Evolutionary conservation across 1,140 invertebrate genomes (phyloP), one percentile per base, ranked within the genome.

Genomic region (Anthonomus grandis): DNA sequence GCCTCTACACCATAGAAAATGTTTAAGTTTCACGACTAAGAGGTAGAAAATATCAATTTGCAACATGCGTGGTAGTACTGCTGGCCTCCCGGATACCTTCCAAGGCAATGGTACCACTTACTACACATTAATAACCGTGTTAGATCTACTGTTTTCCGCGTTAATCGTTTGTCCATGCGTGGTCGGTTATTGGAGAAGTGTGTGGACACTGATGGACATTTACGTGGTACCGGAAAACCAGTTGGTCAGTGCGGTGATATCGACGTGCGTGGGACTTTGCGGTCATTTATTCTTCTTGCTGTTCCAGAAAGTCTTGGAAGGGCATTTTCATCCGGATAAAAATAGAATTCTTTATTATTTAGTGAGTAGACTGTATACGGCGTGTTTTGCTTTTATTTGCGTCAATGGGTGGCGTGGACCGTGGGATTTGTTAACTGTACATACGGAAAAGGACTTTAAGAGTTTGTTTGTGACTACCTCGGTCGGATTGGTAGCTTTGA

Each of bases 401-500:
- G 89, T 92, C 5, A 91, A 89, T 66, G 86, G 87, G 19, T 93
- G 89, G 89, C 79, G 89, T 1, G 90, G 90, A 0, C 81, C 86
- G 6, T 93, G 89, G 89, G 74, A 82, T 49, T 74, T 86, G 3
- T 76, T 91, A 64, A 88, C 91, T 66, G 74, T 82, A 56, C 83
- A 85, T 64, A 83, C 83, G 9, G 78, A 80, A 22, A 78, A 80
- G 44, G 79, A 81, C 52, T 72, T 80, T 1, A 72, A 74, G 49
- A 81, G 83, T 15, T 76, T 86, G 10, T 75, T 79, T 24, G 77
- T 80, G 2, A 83, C 83, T 0, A 83, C 83, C 0, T 67, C 78
- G 2, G 78, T 85, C 3, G 82, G 86, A 0, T 68, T 87, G 18
- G 68, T 87, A 13, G 81, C 83, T 10, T 72, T 91, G 13, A 78